Base-by-base conservation (phyloP, 2,888 invertebrate species). In the Lepetodrilus schrolli region DNA sequence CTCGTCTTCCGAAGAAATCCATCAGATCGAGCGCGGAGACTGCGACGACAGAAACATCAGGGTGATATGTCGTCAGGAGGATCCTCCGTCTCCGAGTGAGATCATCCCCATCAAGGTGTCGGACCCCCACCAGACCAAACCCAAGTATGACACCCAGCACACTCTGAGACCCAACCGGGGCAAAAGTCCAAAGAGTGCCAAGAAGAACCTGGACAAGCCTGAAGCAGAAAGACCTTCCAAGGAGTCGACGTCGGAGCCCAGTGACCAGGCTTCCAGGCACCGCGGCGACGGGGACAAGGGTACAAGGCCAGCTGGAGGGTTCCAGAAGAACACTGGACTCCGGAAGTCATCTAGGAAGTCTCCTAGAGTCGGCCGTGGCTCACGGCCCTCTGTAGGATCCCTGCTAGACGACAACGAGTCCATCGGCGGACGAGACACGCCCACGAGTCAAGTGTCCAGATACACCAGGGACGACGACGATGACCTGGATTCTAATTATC, bases 1-100 rank as follows among this genome's bases (percentile, higher is more conserved):
- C 17, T 86, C 86, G 2, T 80, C 82, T 5, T 79, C 83, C 0
- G 82, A 82, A 8, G 86, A 85, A 37, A 74, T 82, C 26, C 74
- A 71, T 30, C 74, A 78, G 51, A 74, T 83, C 13, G 79, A 78
- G 36, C 69, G 65, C 34, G 50, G 66, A 74, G 72, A 10, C 26
- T 21, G 7, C 20, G 78, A 74, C 58, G 77, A 82, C 65, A 50
- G 48, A 7, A 75, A 79, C 58, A 76, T 74, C 51, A 72, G 69
- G 34, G 73, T 73, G 36, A 43, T 73, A 2, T 69, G 20, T 43
- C 74, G 76, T 58, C 68, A 76, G 17, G 71, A 66, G 17, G 76
- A 75, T 8, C 77, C 80, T 5, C 79, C 81, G 4, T 81, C 80
- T 1, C 77, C 83, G 4, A 75, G 71, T 34, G 80, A 82, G 49